phyloP scores from a whole-genome alignment of 92 coral and sea anemone genomes.

The Heliopora coerulea region DNA sequence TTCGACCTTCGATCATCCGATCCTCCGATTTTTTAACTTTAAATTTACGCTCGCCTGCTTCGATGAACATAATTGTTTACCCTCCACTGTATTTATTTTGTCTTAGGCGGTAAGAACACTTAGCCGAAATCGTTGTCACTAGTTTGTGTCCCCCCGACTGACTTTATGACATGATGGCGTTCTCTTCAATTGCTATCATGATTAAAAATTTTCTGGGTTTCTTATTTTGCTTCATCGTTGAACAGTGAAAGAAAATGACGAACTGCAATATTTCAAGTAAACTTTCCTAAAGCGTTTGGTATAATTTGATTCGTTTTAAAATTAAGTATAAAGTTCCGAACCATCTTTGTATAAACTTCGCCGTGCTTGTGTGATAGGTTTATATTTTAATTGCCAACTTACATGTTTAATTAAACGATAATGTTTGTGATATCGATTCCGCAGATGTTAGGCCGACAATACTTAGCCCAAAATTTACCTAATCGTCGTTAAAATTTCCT shows the following conservation, averaged over 20 bases:
- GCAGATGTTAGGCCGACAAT: conserved; percentile 23
- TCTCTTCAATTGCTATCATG: too few species aligned
- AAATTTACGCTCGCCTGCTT: neutral
- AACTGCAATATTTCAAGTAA: too few species aligned
- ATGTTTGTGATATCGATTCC: neutral
- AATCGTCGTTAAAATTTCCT: neutral
- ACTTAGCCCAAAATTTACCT: neutral
- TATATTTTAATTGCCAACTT: conserved; percentile 10
- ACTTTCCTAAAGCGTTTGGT: too few species aligned
- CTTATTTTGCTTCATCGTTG: too few species aligned
- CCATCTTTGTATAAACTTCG: neutral
- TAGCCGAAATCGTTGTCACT: neutral
- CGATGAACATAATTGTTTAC: neutral
- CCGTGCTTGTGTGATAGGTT: neutral
- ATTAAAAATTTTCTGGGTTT: too few species aligned
- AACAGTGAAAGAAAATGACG: too few species aligned
- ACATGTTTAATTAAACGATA: conserved; percentile 42
- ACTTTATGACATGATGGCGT: too few species aligned
- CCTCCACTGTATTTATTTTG: neutral
- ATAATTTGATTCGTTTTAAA: too few species aligned
- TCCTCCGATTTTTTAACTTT: neutral
- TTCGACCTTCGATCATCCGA: neutral
- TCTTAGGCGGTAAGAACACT: neutral
- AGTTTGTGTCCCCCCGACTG: too few species aligned
- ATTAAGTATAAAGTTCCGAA: too few species aligned